Percentiles rank a stretch among this genome's conserved stretches.
These are phyloP conservation scores for Mamestra brassicae DNA, from an alignment of 2,888 invertebrate genomes.

Conservation along the genomic window DNA sequence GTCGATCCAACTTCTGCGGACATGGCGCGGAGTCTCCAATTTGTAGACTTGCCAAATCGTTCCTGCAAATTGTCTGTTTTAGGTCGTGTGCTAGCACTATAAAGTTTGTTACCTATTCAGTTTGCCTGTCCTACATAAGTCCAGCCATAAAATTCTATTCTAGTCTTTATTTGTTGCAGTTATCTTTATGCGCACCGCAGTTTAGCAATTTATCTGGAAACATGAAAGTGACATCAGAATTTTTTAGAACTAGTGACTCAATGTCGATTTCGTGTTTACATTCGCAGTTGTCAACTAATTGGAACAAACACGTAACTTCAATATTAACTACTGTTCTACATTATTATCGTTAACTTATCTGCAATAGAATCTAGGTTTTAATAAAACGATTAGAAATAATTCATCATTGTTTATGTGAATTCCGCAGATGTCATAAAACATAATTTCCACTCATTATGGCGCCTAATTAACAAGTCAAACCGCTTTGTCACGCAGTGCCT, in stretches of 20 bases:
- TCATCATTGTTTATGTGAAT: constrained; percentile 28
- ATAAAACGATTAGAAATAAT: constrained; percentile 31
- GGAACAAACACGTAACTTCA: constrained; percentile 17
- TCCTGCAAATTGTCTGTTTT: constrained; percentile 36
- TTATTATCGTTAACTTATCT: constrained; percentile 28
- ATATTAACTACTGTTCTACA: constrained; percentile 24
- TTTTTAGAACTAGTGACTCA: constrained; percentile 31
- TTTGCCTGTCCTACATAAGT: constrained; percentile 5
- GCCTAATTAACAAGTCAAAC: constrained; percentile 38
- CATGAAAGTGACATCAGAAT: constrained; percentile 13
- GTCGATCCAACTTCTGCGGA: not conserved
- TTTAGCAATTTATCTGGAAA: constrained; percentile 25
- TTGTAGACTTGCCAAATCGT: constrained; percentile 36
- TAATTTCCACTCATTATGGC: constrained; percentile 39
- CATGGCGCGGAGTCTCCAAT: constrained; percentile 17
- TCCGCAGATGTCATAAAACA: constrained; percentile 32
- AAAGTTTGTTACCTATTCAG: constrained; percentile 19
- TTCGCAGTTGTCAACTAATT: constrained; percentile 7
- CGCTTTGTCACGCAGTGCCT: constrained; percentile 45
- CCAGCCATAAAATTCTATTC: constrained; percentile 16
- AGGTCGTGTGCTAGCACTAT: constrained; percentile 23
- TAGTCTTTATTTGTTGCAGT: constrained; percentile 32
- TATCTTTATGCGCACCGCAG: constrained; percentile 28
- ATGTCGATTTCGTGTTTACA: constrained; percentile 17
- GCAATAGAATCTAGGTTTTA: constrained; percentile 10